These are phyloP conservation scores for Dendrocincla tyrannina DNA, from an alignment of 2,797 vertebrate genomes.

Conservation along the genomic window DNA sequence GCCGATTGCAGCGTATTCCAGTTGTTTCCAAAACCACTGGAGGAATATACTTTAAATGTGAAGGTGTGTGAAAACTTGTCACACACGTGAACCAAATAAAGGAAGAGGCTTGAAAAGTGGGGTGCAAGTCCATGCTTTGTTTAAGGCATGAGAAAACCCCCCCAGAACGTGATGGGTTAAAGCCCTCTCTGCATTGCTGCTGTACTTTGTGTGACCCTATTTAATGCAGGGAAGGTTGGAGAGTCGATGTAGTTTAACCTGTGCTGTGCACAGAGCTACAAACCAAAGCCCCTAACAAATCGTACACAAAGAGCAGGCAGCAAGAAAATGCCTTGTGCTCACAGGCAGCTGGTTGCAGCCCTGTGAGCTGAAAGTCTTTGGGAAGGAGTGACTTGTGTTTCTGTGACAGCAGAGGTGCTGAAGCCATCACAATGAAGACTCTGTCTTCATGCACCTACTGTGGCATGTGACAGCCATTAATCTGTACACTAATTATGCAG, in stretches of 20 bases:
- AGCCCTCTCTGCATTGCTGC: not conserved
- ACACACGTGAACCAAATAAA: not conserved
- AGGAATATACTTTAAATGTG: not conserved
- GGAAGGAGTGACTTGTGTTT: not conserved
- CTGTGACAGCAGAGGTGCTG: not conserved
- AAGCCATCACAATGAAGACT: not conserved
- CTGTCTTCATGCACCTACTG: not conserved
- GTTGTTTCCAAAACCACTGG: conserved; percentile 2
- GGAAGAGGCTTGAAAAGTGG: not conserved
- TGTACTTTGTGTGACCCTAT: conserved; percentile 74
- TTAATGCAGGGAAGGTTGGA: conserved; percentile 61
- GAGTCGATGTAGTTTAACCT: conserved; percentile 68
- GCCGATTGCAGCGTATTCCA: not conserved
- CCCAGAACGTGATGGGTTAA: conserved; percentile 64
- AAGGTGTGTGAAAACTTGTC: not conserved
- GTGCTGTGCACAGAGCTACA: conserved; percentile 63
- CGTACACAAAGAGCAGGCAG: conserved; percentile 44
- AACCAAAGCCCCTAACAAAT: conserved; percentile 66
- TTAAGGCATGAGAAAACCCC: not conserved
- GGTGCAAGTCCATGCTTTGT: not conserved
- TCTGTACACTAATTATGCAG: not conserved
- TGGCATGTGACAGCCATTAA: not conserved
- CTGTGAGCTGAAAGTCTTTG: not conserved
- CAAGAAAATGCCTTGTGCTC: conserved; percentile 33
- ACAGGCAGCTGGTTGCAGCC: conserved; percentile 22